A percentile compares a stretch with the other conserved stretches of the same genome.
These are phyloP conservation scores for Macaria notata DNA, from an alignment of 2,888 invertebrate genomes.

Conservation along the genomic window DNA sequence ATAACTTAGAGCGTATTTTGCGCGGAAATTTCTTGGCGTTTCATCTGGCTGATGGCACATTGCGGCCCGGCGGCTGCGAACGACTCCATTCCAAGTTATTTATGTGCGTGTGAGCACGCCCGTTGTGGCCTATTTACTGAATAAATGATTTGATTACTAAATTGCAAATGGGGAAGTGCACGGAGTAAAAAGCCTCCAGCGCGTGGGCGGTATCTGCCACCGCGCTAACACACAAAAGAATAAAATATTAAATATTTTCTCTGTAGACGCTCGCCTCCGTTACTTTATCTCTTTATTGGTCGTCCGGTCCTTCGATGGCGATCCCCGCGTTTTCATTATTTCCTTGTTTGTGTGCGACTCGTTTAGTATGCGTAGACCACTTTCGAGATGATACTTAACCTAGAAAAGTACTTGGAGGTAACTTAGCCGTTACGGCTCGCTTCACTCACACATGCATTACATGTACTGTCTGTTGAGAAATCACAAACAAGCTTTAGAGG, in stretches of 20 bases:
- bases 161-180: slow-evolving; percentile 38
- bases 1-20: slow-evolving; percentile 22
- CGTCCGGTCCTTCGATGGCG: slow-evolving; percentile 40
- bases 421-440: slow-evolving; percentile 35
- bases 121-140: slow-evolving; percentile 38
- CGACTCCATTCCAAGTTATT: slow-evolving; percentile 36
- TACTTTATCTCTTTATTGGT: slow-evolving; percentile 44
- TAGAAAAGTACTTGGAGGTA: slow-evolving; percentile 42
- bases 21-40: slow-evolving; percentile 29
- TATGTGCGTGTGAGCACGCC: slow-evolving; percentile 35
- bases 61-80: slow-evolving; percentile 29
- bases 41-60: slow-evolving; percentile 29
- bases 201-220: slow-evolving; percentile 28
- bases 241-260: slow-evolving; percentile 33
- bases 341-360: slow-evolving; percentile 52
- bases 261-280: slow-evolving; percentile 31
- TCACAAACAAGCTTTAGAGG: too few relatives aligned
- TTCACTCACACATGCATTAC: slow-evolving; percentile 27
- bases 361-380: slow-evolving; percentile 54
- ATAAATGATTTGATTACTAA: slow-evolving; percentile 40
- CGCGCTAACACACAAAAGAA: slow-evolving; percentile 32
- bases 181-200: slow-evolving; percentile 28
- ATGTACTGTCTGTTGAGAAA: background rate
- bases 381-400: slow-evolving; percentile 61
- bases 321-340: slow-evolving; percentile 50